Base-by-base conservation (phyloP, 2,113 vertebrate species). In the Eulemur macaco region DNA sequence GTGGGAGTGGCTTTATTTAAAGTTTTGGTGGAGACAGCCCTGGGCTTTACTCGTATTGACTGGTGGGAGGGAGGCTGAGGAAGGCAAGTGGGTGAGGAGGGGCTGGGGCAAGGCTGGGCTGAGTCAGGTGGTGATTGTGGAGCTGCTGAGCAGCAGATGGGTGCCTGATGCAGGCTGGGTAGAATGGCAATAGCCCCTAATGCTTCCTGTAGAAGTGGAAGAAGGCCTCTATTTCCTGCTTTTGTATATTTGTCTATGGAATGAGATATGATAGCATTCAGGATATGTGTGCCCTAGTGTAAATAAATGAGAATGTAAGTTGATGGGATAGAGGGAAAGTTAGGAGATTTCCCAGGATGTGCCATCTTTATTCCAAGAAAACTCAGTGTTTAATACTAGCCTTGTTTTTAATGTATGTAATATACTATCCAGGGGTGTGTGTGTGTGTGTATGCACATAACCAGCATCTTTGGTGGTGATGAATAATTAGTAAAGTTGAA, bases 1-100 rank as follows among this genome's bases (percentile, higher is more conserved):
- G 5, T 2, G n/a, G 96, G 96, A 94, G 78, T 93, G 95, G 60
- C 96, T 96, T 95, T 97, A 90, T 91, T 94, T 89, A 90, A 91
- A 69, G 39, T 94, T 86, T 68, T 91, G 96, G 82, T 95, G 93
- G 95, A 93, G 93, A 74, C 42, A 18, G 85, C 20, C 1, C 85
- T 64, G 58, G 37, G 37, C 80, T 96, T 93, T 63, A 66, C 56
- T 78, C 34, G 5, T 27, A 42, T 12, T 52, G 91, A 89, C 34
- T 85, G 50, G 14, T 29, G 82, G 91, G 54, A 81, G n/a, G 68
- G 45, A 78, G 42, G 58, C 29, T 9, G 15, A 50, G 54, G 58
- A 66, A 81, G 47, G 52, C 45, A 56, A 21, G 1, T 5, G 34
- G 54, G 68, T n/a, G 64, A 64, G 76, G 42, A 29, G 71, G 64